A percentile compares a stretch with the other conserved stretches of the same genome.
phyloP scores from a whole-genome alignment of 2,797 vertebrate species.

The Muraenolepis orangiensis region DNA sequence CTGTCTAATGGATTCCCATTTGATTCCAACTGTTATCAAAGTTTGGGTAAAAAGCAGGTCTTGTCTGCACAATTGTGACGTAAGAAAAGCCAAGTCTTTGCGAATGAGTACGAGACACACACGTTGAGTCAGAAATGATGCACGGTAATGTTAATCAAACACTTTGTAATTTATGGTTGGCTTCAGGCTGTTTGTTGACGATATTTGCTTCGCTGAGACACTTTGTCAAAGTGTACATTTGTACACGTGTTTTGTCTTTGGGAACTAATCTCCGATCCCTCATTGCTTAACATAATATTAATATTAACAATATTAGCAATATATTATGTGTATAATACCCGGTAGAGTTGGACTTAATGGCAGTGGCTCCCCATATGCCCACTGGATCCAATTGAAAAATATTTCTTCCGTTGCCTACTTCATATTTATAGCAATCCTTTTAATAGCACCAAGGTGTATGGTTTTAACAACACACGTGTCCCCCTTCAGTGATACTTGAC shows the following conservation, averaged over 20 bases:
- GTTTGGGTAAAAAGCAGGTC: conserved; percentile 55
- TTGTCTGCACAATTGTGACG: conserved; percentile 30
- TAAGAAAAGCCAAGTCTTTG: conserved; percentile 42
- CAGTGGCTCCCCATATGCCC: neutral
- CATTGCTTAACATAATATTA: neutral
- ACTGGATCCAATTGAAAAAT: neutral
- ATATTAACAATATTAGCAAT: too few relatives aligned
- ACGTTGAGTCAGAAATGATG: neutral
- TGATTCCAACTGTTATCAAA: conserved; percentile 64
- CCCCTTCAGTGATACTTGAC: conserved; percentile 46
- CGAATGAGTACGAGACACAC: conserved; percentile 19
- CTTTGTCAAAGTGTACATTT: neutral
- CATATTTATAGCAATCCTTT: neutral
- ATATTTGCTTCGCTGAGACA: neutral
- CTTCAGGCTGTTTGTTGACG: neutral
- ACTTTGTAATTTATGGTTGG: conserved; percentile 7
- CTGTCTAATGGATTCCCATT: conserved; percentile 67
- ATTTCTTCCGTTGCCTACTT: neutral
- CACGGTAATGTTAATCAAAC: neutral
- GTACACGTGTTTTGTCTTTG: neutral
- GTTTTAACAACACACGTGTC: conserved; percentile 21
- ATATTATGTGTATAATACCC: neutral
- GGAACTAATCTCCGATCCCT: neutral
- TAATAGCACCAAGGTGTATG: neutral
- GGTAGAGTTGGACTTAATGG: neutral